A percentile compares a stretch with the other conserved stretches of the same genome.
Evolutionary conservation across 2,888 invertebrate genomes (phyloP).

Genomic region (Tipula unca): DNA sequence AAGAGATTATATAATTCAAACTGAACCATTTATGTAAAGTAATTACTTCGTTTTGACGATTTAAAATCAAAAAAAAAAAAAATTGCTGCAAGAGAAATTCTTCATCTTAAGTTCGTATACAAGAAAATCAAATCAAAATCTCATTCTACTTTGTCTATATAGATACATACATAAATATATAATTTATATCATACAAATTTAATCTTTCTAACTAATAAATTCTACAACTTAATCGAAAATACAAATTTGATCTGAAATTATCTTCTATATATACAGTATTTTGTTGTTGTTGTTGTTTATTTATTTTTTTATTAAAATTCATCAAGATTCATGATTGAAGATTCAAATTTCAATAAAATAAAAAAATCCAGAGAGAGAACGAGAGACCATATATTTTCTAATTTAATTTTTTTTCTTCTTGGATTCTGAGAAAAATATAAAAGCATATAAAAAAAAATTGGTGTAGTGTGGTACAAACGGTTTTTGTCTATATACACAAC

Average conservation of each 20-base stretch:
- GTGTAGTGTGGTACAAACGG: background rate
- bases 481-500: background rate
- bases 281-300: background rate
- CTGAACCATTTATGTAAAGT: no score
- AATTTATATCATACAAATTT: background rate
- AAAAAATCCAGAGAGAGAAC: background rate
- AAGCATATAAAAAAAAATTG: background rate
- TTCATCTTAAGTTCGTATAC: background rate
- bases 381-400: background rate
- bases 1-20: no score
- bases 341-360: background rate
- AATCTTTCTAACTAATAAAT: background rate
- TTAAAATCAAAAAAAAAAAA: background rate
- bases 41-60: no score
- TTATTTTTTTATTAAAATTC: conserved; percentile 8
- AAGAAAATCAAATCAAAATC: background rate
- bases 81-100: background rate
- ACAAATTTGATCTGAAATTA: background rate
- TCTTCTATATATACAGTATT: background rate
- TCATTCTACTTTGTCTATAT: background rate
- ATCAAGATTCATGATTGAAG: conserved; percentile 8
- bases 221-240: conserved; percentile 8
- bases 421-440: background rate
- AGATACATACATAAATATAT: no score
- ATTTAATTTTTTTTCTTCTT: background rate